phyloP scores from a whole-genome alignment of 1,140 invertebrate species.

The Zaprionus ornatus region DNA sequence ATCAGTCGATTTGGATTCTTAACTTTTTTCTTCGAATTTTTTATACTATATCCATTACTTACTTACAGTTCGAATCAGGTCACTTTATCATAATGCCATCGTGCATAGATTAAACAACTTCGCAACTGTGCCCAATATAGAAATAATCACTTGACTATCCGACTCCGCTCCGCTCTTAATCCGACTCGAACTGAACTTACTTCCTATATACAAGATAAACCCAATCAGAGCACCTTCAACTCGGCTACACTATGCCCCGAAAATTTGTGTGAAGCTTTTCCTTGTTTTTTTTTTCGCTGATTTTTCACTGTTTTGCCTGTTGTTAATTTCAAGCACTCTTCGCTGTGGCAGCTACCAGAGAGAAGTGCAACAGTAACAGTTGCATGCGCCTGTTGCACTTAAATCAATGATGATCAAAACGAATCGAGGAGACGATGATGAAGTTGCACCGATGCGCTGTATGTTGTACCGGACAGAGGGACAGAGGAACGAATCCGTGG shows the following conservation, averaged over 20 bases:
- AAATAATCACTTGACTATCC: not conserved
- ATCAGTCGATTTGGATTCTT: too few relatives aligned
- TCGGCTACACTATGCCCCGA: not conserved
- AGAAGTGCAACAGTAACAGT: conserved; percentile 72
- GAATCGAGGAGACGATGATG: conserved; percentile 43
- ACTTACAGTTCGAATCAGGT: too few relatives aligned
- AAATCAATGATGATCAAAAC: conserved; percentile 65
- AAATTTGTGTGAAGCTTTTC: conserved; percentile 16
- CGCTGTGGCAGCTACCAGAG: conserved; percentile 38
- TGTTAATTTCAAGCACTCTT: conserved; percentile 62
- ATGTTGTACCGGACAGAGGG: not conserved
- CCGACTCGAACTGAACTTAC: not conserved
- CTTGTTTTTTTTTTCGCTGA: conserved; percentile 17
- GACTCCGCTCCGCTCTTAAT: not conserved
- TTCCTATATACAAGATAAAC: not conserved
- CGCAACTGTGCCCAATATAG: too few relatives aligned
- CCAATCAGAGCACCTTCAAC: not conserved
- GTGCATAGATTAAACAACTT: too few relatives aligned
- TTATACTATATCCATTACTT: too few relatives aligned
- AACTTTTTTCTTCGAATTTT: too few relatives aligned
- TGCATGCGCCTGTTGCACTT: conserved; percentile 54
- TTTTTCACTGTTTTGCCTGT: conserved; percentile 15
- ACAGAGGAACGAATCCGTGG: not conserved
- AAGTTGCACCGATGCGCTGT: conserved; percentile 24
- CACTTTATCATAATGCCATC: too few relatives aligned